Evolutionary conservation across 2,113 vertebrate species (phyloP), one percentile per base, ranked within the genome.

Genomic region (Cacatua alba): DNA sequence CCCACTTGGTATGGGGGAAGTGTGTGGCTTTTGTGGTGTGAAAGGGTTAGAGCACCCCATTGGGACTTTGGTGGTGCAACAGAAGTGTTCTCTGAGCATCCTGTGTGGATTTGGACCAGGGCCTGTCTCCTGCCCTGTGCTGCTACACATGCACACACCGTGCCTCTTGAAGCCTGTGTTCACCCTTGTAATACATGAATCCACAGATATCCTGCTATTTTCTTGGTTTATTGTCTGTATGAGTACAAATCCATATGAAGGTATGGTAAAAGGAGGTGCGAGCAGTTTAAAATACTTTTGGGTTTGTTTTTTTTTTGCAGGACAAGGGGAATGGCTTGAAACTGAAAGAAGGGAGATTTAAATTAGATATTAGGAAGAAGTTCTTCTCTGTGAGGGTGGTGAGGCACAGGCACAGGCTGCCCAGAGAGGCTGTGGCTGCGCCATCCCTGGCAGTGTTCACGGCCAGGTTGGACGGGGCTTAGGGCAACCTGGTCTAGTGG

Each of bases 31-130:
- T 41, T 17, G 55, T 10, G 55, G 31, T 37, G 49, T 26, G 43
- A 14, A 37, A 11, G 48, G 78, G 23, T 52, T 24, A 28, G 69
- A 89, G 23, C 52, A 60, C 21, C 62, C 46, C 33, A 3, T 4
- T 0, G 8, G 33, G 18, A 17, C 37, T 51, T 49, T 5, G 25
- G 41, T 11, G n/a, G 29, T 2, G 4, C 0, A 3, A 59, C 33
- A 35, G 21, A 59, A 59, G 29, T 19, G 52, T 49, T 10, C 44
- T 35, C 35, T 2, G 0, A 16, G 35, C 7, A 37, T 13, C 35
- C 62, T 3, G 4, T 19, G 46, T 20, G 44, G 37, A 11, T 35
- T 31, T 15, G 9, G 63, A 11, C 44, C 44, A 3, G 63, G 25
- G 25, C 29, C 51, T 41, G 69, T 49, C 39, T 25, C 57, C 59